Base-by-base conservation (phyloP, 2,113 vertebrate genomes). In the Nanorana parkeri region DNA sequence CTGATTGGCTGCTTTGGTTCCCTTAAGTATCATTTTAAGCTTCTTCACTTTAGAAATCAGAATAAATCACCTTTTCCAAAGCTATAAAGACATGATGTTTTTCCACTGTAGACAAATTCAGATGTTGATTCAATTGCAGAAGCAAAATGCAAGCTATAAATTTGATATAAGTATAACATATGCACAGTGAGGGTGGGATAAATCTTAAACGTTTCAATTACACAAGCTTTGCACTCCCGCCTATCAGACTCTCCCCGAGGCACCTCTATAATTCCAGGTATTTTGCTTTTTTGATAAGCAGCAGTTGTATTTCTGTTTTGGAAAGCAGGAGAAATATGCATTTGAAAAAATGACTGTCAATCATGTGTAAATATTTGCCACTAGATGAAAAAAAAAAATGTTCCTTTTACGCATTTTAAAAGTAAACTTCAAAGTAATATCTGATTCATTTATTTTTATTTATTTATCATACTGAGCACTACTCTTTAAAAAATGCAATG, bases 261-360 rank as follows among this genome's bases (percentile, higher is more conserved):
- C 76, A 66, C 26, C 36, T 55, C 41, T 66, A 66, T 66, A 66
- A 67, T 67, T 67, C 24, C 63, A 55, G 26, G 63, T 55, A 78
- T 67, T 78, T 67, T 67, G 76, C 47, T 21, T 51, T 78, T 78
- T 78, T 78, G 61, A 66, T 78, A 67, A 54, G 61, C 76, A 55
- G 41, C 20, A 13, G 13, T 47, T 67, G 76, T 24, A 17, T 55
- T 78, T 67, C 28, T 23, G 20, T 6, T 66, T 67, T 17, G 23
- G 2, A 52, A 29, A 47, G 76, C 11, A 28, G 29, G 23, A n/a
- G 24, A 65, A n/a, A 52, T 29, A 16, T 36, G 67, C 16, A 78
- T 77, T n/a, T 26, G 5, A 75, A 76, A 73, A 58, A 73, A 52
- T 16, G 21, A 32, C 16, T 58, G 71, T 73, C 52, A 73, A 21